Evolutionary conservation across 2,888 invertebrate genomes (phyloP).

Genomic region (Clitarchus hookeri): DNA sequence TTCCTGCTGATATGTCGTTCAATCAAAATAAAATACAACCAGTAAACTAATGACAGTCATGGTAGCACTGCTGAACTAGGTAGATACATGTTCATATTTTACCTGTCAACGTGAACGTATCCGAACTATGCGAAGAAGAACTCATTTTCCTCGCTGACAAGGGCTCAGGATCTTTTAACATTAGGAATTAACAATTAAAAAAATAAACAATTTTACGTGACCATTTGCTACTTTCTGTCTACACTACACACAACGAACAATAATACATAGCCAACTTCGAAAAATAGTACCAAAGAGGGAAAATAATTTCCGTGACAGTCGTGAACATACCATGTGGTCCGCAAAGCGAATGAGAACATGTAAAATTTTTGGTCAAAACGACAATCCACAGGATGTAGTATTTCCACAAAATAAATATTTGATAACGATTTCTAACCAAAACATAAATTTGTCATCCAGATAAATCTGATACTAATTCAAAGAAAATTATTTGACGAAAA

Average conservation of each 20-base stretch:
- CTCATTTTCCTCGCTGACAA: slow-evolving; percentile 42
- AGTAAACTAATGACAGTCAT: slow-evolving; percentile 19
- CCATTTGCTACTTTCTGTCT: slow-evolving; percentile 31
- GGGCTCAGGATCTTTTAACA: slow-evolving; percentile 39
- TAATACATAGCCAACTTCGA: slow-evolving; percentile 22
- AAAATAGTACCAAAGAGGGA: neutral
- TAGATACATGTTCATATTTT: slow-evolving; percentile 20
- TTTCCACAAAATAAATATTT: no score
- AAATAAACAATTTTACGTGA: slow-evolving; percentile 35
- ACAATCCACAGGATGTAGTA: no score
- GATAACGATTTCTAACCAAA: no score
- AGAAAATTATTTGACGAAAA: no score
- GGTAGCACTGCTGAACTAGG: neutral
- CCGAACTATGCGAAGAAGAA: slow-evolving; percentile 42
- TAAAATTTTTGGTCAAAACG: no score
- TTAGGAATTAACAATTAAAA: slow-evolving; percentile 32
- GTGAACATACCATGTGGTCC: no score
- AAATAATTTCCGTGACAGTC: no score
- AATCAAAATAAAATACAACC: no score
- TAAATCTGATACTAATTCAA: no score
- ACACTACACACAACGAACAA: slow-evolving; percentile 28
- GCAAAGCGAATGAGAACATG: no score
- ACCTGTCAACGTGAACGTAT: slow-evolving; percentile 44
- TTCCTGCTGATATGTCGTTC: no score
- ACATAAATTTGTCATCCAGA: no score